Evolutionary conservation across 2,113 vertebrate genomes (phyloP), one percentile per base, ranked within the genome.

Genomic region (Illadopsis cleaveri): DNA sequence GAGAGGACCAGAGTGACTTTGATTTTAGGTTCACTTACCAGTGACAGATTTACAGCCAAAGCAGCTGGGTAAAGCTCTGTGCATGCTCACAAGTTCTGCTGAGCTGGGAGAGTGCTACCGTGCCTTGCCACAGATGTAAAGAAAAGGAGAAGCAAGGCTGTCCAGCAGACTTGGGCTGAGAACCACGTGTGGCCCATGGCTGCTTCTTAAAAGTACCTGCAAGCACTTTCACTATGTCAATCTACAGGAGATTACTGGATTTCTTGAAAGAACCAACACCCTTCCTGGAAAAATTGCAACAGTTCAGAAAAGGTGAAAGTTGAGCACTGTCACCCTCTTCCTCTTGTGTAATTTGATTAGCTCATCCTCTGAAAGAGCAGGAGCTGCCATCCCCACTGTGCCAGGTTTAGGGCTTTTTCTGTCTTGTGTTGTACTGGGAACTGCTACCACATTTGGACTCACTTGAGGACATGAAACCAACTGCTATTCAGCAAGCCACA

Each of bases 251-350:
- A 35, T 91, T 57, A 68, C 2, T 60, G 38, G 30, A 3, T 68
- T 83, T 86, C 50, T 77, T 6, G 1, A 89, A 60, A 60, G 72
- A 51, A 76, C 45, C 38, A 51, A 76, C 79, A 57, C 44, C 54
- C 48, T 82, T 58, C 53, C 82, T 45, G 40, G 76, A 72, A 92
- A 94, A 72, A 82, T 5, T 54, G 69, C 71, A 77, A 31, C 72
- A 86, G 44, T 56, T 90, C 57, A 33, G 30, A 35, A 82, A 69
- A 80, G 50, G 54, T 86, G 83, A 61, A 89, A 95, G 89, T 51
- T 88, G 70, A 71, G 22, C 16, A 33, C 12, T 62, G 56, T 22
- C 51, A 45, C 22, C 17, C 31, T 30, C 42, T 86, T 72, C 72
- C 77, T 94, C 73, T 71, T 82, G 44, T 9, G 48, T 44, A 51